Conservation (phyloP, 2,113 vertebrate genomes). For the Alexandromys fortis region DNA sequence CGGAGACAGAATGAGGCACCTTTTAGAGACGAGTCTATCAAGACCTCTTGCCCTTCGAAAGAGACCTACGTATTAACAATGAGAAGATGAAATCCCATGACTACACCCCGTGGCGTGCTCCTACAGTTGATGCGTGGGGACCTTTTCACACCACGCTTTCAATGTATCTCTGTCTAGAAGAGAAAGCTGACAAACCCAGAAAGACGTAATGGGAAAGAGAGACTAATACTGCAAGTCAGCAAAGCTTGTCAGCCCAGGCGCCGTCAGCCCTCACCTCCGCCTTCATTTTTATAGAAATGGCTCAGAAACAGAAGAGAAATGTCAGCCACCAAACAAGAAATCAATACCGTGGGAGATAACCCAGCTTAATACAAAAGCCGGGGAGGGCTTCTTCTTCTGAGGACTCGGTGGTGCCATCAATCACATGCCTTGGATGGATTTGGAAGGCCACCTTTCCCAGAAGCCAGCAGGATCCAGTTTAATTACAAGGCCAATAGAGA, state of each 20-base stretch:
- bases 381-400: conserved; percentile 49
- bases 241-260: conserved; percentile 37
- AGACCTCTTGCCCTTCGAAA: conserved; percentile 20
- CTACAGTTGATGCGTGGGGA: background rate
- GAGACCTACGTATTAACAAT: background rate
- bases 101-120: background rate
- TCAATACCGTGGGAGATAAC: conserved; percentile 63
- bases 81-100: conserved; percentile 41
- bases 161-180: conserved; percentile 59
- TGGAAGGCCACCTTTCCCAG: conserved; percentile 26
- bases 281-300: conserved; percentile 70
- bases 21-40: conserved; percentile 36
- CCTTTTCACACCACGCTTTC: conserved; percentile 58
- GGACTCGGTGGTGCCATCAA: background rate
- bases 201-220: conserved; percentile 54
- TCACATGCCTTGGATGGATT: background rate
- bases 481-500: conserved; percentile 39
- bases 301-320: conserved; percentile 49
- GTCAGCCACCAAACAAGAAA: conserved; percentile 64
- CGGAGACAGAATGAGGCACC: background rate
- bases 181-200: conserved; percentile 40
- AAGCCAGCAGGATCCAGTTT: conserved; percentile 18
- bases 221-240: conserved; percentile 43
- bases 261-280: conserved; percentile 69
- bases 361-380: conserved; percentile 51